These are phyloP conservation scores for Micropterix aruncella DNA, from an alignment of 2,888 invertebrate species.

Conservation along the genomic window DNA sequence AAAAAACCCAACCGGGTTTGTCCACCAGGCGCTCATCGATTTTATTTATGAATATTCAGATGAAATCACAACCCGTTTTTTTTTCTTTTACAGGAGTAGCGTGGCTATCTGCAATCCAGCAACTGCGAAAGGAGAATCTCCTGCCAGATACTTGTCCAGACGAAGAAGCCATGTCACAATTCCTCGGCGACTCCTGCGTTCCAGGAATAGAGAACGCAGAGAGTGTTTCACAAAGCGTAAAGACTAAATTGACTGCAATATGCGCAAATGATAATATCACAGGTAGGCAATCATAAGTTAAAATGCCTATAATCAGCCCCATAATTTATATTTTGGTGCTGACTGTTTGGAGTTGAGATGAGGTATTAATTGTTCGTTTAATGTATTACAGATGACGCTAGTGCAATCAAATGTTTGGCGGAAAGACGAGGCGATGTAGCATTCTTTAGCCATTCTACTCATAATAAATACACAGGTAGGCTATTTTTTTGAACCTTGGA, in stretches of 20 bases:
- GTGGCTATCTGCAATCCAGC: conserved; percentile 39
- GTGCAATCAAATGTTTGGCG: conserved; percentile 50
- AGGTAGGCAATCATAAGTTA: no score
- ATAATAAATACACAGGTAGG: conserved; percentile 45
- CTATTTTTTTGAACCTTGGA: no score
- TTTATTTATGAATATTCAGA: no score
- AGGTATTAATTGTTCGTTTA: no score
- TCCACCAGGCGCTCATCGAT: no score
- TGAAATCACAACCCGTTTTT: no score
- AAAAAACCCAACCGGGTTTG: no score
- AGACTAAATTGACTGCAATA: conserved; percentile 15
- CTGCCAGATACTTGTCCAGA: conserved; percentile 22
- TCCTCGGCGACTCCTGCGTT: conserved; percentile 55
- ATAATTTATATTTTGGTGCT: no score
- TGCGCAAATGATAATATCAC: neutral
- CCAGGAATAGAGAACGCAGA: conserved; percentile 23
- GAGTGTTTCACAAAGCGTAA: conserved; percentile 14
- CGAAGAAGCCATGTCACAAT: conserved; percentile 27
- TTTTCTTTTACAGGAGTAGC: conserved; percentile 40
- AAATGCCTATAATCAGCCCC: no score
- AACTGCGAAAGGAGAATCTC: conserved; percentile 9
- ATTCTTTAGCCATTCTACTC: conserved; percentile 50
- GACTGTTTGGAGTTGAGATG: no score
- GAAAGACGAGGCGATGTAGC: conserved; percentile 63
- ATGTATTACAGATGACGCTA: conserved; percentile 40